phyloP scores from a whole-genome alignment of 2,113 vertebrate species.

The Trogon melanurus region DNA sequence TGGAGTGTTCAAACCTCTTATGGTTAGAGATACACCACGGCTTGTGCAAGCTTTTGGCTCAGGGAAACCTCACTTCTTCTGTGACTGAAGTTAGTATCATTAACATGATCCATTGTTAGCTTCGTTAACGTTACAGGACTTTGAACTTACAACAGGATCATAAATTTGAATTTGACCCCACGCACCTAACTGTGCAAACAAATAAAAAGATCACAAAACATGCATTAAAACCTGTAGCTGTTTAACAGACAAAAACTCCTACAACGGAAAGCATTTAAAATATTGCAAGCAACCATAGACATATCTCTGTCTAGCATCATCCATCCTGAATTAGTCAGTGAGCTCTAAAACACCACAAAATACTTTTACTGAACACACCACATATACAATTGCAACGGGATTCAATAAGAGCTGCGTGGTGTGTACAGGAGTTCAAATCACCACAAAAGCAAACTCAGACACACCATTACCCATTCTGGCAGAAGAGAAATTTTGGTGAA shows the following conservation, averaged over 20 bases:
- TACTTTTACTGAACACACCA: not conserved
- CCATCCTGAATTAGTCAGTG: not conserved
- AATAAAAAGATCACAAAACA: not conserved
- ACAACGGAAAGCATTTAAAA: not conserved
- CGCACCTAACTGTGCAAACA: not conserved
- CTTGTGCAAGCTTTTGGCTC: not conserved
- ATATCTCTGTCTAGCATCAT: not conserved
- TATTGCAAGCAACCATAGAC: not conserved
- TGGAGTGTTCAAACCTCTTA: rapidly evolving
- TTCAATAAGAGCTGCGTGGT: not conserved
- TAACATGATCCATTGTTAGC: not conserved
- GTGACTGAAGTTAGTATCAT: not conserved
- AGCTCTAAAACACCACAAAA: not conserved
- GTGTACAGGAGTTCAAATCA: not conserved
- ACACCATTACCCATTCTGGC: not conserved
- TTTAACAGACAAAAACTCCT: not conserved
- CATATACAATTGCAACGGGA: not conserved
- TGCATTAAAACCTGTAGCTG: not conserved
- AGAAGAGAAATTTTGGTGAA: not conserved
- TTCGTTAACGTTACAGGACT: not conserved
- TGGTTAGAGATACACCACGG: not conserved
- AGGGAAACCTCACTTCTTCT: not conserved
- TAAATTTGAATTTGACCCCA: not conserved
- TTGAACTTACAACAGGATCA: not conserved
- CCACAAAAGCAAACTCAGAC: not conserved